phyloP scores from a whole-genome alignment of 2,113 vertebrate species.

The Willisornis vidua region DNA sequence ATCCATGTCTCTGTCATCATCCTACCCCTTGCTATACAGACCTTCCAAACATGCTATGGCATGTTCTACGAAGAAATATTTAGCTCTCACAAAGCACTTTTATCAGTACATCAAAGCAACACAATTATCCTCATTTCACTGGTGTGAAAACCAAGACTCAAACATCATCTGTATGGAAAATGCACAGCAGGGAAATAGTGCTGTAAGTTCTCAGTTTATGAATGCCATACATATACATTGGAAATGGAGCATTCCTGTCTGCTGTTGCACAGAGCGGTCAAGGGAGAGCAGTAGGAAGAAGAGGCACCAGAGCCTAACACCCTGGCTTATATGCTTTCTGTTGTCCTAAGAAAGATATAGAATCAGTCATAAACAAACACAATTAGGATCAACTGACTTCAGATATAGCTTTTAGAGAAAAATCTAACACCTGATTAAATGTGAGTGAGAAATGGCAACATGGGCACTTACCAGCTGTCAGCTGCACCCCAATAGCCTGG shows the following conservation, averaged over 20 bases:
- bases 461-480: rapidly evolving
- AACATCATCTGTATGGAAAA: background rate
- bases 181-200: background rate
- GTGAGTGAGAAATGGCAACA: background rate
- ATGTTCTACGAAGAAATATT: conserved; percentile 22
- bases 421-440: background rate
- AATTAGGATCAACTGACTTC: background rate
- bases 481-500: background rate
- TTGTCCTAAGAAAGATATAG: background rate
- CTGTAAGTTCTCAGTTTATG: background rate
- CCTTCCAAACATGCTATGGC: background rate
- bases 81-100: conserved; percentile 22
- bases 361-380: background rate
- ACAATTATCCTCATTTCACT: background rate
- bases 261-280: background rate
- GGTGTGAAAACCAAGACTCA: background rate
- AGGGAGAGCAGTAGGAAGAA: background rate
- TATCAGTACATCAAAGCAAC: background rate
- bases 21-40: background rate
- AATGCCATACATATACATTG: rapidly evolving
- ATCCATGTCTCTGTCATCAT: background rate
- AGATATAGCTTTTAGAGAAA: background rate
- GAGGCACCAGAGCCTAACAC: background rate
- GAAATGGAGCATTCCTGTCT: background rate
- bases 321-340: rapidly evolving